These are phyloP conservation scores for Oscheius sp. DNA, from an alignment of 2,888 invertebrate species.

Conservation along the genomic window DNA sequence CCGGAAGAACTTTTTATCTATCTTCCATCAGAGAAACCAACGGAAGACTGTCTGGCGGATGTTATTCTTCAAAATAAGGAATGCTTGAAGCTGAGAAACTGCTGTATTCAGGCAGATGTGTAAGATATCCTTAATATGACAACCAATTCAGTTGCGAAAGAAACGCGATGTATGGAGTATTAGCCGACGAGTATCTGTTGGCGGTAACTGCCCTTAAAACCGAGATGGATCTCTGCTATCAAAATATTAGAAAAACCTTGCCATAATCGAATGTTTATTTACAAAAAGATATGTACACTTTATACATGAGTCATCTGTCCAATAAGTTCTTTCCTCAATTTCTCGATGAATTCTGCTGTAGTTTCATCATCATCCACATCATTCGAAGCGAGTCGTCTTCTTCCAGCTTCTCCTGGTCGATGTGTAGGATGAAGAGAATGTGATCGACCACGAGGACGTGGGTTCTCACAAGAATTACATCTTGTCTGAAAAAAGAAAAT, in stretches of 20 bases:
- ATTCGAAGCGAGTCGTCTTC: slow-evolving; percentile 1
- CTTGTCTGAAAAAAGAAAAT: slow-evolving; percentile 22
- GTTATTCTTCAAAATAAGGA: slow-evolving; percentile 37
- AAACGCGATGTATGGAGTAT: slow-evolving; percentile 47
- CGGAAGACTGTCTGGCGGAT: slow-evolving; percentile 35
- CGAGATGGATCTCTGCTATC: slow-evolving; percentile 30
- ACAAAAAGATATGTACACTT: neutral
- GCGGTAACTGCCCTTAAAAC: slow-evolving; percentile 34
- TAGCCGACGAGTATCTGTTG: slow-evolving; percentile 51
- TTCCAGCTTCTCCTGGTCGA: slow-evolving; percentile 18
- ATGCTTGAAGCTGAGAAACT: slow-evolving; percentile 45
- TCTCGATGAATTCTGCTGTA: slow-evolving; percentile 27
- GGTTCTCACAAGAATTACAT: slow-evolving; percentile 26
- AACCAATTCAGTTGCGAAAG: slow-evolving; percentile 46
- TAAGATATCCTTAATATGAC: slow-evolving; percentile 25
- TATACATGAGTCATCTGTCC: slow-evolving; percentile 14
- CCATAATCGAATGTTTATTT: neutral
- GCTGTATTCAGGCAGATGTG: slow-evolving; percentile 55
- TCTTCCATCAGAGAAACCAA: slow-evolving; percentile 1
- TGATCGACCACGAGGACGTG: slow-evolving; percentile 16
- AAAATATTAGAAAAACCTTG: neutral
- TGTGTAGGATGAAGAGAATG: slow-evolving; percentile 9
- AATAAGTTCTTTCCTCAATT: slow-evolving; percentile 20
- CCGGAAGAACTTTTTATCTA: neutral
- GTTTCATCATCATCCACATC: slow-evolving; percentile 23